Conservation (phyloP, 2,113 vertebrate species). For the Micromys minutus region DNA sequence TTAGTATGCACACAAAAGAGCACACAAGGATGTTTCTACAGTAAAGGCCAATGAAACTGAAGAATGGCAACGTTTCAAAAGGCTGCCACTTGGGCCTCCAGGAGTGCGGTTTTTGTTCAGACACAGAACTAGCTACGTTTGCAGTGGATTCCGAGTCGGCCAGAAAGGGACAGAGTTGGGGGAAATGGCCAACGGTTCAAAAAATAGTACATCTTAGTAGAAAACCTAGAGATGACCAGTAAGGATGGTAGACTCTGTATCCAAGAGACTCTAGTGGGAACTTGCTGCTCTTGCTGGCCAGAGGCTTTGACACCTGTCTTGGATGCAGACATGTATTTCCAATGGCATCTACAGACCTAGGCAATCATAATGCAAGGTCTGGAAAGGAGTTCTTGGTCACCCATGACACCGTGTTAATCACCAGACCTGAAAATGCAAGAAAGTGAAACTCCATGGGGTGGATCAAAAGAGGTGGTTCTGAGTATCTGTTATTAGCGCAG, state of each 20-base stretch:
- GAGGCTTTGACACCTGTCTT: conserved; percentile 3
- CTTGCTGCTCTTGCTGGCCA: conserved; percentile 1
- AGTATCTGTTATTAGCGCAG: conserved; percentile 43
- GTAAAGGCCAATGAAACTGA: background rate
- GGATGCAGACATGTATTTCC: background rate
- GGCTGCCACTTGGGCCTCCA: background rate
- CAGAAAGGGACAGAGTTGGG: background rate
- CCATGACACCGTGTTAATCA: conserved; percentile 1
- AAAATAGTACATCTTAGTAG: conserved; percentile 19
- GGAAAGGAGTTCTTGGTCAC: conserved; percentile 9
- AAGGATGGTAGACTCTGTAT: background rate
- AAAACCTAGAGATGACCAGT: conserved; percentile 42
- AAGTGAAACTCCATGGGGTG: conserved; percentile 20
- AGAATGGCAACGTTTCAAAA: background rate
- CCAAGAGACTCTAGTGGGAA: conserved; percentile 52
- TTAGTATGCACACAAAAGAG: background rate
- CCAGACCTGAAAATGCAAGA: conserved; percentile 55
- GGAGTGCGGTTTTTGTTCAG: background rate
- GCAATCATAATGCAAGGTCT: background rate
- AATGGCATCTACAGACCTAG: background rate
- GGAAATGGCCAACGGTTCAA: background rate
- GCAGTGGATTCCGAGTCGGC: background rate
- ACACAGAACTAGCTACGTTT: background rate
- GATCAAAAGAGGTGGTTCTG: conserved; percentile 40
- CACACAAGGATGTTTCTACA: background rate